phyloP scores from a whole-genome alignment of 2,888 invertebrate species.

The Alloscopus bannaensis region DNA sequence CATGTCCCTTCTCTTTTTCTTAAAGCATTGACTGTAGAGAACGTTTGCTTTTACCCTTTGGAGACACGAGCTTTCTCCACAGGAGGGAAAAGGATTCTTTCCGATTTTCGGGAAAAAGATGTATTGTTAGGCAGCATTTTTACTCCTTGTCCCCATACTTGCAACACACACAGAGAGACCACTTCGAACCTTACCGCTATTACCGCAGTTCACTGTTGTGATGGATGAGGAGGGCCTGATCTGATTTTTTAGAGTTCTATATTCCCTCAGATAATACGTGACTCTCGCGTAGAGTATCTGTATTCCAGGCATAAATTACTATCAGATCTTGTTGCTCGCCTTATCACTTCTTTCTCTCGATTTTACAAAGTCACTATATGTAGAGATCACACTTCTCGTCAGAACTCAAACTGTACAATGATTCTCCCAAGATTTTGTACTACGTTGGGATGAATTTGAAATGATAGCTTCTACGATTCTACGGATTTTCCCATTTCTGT shows the following conservation, averaged over 20 bases:
- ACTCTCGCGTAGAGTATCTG: conserved; percentile 53
- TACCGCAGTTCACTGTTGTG: conserved; percentile 54
- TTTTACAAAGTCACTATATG: conserved; percentile 12
- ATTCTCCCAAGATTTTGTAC: conserved; percentile 36
- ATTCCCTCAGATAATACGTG: conserved; percentile 58
- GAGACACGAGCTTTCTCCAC: conserved; percentile 57
- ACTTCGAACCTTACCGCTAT: conserved; percentile 34
- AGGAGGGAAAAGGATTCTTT: conserved; percentile 52
- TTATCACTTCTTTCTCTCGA: conserved; percentile 37
- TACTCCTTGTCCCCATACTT: conserved; percentile 1
- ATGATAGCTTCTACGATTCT: conserved; percentile 25
- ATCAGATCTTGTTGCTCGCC: conserved; percentile 59
- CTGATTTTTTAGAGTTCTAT: conserved; percentile 55
- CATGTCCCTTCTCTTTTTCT: conserved; percentile 52
- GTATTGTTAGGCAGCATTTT: conserved; percentile 43
- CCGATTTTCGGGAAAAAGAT: conserved; percentile 31
- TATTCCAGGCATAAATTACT: conserved; percentile 60
- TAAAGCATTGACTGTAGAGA: conserved; percentile 37
- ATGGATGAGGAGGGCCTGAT: conserved; percentile 60
- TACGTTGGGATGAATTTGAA: neutral
- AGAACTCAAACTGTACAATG: conserved; percentile 30
- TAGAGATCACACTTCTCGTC: conserved; percentile 36
- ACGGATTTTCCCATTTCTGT: too few species aligned
- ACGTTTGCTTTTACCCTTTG: conserved; percentile 55
- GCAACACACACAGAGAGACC: conserved; percentile 4